phyloP scores from a whole-genome alignment of 2,797 vertebrate species.

The Melanotaenia trifasciata region DNA sequence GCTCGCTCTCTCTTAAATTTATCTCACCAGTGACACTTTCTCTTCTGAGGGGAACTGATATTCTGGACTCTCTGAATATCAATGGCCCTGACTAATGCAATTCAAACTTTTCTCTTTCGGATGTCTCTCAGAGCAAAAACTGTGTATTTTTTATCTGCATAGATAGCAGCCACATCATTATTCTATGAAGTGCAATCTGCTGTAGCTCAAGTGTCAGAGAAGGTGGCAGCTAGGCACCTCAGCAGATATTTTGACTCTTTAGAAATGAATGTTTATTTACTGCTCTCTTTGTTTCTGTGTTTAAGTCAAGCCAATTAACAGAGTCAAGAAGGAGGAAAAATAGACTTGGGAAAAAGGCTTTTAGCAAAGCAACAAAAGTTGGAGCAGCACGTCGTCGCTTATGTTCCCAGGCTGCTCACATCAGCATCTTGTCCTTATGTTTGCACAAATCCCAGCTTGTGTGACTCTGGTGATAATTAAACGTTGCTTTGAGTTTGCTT shows the following conservation, averaged over 20 bases:
- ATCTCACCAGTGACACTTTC: conserved; percentile 41
- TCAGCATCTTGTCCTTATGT: too few species aligned
- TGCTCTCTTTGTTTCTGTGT: too few species aligned
- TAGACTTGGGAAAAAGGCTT: too few species aligned
- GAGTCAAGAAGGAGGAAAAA: too few species aligned
- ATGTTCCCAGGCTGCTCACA: too few species aligned
- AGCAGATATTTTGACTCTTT: not conserved
- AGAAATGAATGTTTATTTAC: not conserved
- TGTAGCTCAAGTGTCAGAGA: not conserved
- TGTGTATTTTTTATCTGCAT: conserved; percentile 40
- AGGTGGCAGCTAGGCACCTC: not conserved
- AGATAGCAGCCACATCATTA: conserved; percentile 34
- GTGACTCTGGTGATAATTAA: too few species aligned
- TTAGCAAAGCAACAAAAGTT: too few species aligned
- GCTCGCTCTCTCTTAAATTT: not conserved
- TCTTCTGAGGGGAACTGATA: conserved; percentile 48
- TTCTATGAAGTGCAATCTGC: conserved; percentile 1
- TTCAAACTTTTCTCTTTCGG: conserved; percentile 60
- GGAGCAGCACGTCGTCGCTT: too few species aligned
- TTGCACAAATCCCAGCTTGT: too few species aligned
- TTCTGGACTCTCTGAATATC: conserved; percentile 67
- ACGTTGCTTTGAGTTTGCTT: too few species aligned
- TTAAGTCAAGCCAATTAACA: not conserved
- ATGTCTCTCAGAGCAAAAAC: conserved; percentile 58
- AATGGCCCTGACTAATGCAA: conserved; percentile 65